Evolutionary conservation across 2,888 invertebrate species (phyloP).

Genomic region (Xanthia icteritia): DNA sequence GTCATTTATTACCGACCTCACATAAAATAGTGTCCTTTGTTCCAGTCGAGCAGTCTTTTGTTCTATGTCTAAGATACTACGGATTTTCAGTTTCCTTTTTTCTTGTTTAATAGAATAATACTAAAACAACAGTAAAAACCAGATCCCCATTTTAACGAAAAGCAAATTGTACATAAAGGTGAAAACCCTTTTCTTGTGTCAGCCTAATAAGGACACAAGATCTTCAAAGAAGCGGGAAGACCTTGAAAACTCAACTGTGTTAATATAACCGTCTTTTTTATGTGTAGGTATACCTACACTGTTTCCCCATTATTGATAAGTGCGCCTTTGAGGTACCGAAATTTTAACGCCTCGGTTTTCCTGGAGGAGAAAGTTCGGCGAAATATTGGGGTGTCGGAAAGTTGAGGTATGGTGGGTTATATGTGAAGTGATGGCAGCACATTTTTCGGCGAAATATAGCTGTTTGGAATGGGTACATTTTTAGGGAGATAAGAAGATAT

Average conservation of each 20-base stretch:
- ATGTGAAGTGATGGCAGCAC: neutral
- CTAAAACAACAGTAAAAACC: neutral
- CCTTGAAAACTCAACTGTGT: constrained; percentile 25
- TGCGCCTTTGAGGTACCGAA: constrained; percentile 38
- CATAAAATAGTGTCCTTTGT: neutral
- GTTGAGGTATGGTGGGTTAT: constrained; percentile 13
- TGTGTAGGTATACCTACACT: neutral
- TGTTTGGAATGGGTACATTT: neutral
- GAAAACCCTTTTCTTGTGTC: constrained; percentile 14
- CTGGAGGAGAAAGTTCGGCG: constrained; percentile 29
- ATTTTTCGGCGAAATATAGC: neutral
- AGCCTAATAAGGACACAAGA: constrained; percentile 8
- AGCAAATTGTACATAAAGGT: neutral
- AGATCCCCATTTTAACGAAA: neutral
- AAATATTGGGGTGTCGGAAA: constrained; percentile 21
- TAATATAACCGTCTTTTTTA: constrained; percentile 18
- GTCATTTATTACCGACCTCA: neutral
- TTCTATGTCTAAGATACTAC: neutral
- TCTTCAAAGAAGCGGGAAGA: constrained; percentile 9
- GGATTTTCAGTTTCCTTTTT: neutral
- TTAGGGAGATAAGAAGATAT: neutral
- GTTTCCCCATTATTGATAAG: constrained; percentile 28
- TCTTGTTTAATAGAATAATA: neutral
- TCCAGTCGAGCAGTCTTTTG: neutral
- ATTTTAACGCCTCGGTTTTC: constrained; percentile 27